These are phyloP conservation scores for Triplophysa dalaica DNA, from an alignment of 2,113 vertebrate species.

Conservation along the genomic window DNA sequence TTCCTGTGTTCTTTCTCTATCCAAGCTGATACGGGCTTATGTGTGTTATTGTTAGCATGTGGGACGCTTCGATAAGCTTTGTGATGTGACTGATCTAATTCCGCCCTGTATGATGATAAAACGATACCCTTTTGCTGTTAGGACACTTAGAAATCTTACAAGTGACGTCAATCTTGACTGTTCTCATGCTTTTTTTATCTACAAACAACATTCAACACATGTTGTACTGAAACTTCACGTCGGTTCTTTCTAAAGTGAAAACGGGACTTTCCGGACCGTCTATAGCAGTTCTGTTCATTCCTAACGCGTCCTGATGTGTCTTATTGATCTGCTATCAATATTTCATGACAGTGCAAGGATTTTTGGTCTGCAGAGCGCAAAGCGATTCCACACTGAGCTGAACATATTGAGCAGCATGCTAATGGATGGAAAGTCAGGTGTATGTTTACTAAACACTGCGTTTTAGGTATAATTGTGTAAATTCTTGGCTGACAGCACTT, in stretches of 20 bases:
- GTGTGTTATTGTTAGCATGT: neutral
- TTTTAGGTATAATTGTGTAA: conserved; percentile 13
- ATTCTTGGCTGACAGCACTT: no score
- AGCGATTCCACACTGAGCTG: neutral
- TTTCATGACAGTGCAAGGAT: conserved; percentile 23
- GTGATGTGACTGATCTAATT: conserved; percentile 66
- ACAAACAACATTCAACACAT: neutral
- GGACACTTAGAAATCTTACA: conserved; percentile 5
- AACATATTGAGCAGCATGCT: neutral
- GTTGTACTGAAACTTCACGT: neutral
- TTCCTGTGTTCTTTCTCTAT: neutral
- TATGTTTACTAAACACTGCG: neutral
- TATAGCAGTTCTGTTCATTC: conserved; percentile 31
- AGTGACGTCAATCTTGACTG: neutral
- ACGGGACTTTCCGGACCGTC: neutral
- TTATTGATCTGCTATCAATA: conserved; percentile 53
- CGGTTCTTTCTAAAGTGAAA: neutral
- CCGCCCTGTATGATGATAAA: conserved; percentile 54
- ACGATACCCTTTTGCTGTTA: conserved; percentile 59
- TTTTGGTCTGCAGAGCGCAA: conserved; percentile 2
- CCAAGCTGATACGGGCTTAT: neutral
- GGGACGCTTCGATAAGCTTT: conserved; percentile 46
- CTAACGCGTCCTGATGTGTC: conserved; percentile 14
- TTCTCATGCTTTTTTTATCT: neutral
- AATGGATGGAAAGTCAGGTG: neutral